Base-by-base conservation (phyloP, 1,140 invertebrate genomes). In the Teleopsis dalmanni region DNA sequence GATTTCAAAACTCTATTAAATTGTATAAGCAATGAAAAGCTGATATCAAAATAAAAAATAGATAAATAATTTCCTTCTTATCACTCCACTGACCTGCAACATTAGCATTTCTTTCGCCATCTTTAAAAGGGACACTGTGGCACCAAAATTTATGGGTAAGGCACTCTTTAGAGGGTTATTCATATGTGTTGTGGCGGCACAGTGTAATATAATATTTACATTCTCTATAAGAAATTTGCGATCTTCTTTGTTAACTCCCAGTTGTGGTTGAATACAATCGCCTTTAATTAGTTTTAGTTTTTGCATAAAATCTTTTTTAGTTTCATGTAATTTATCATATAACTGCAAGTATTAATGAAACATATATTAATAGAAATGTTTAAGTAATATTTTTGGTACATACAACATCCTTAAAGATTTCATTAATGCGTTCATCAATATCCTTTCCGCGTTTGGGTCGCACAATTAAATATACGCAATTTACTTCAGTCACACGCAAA, bases 101-200 rank as follows among this genome's bases (percentile, higher is more conserved):
- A 81, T 73, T 25, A 73, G 75, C 73, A 91, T 84, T 61, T 83
- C 60, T 16, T 55, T 61, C 46, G 80, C 78, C 33, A 84, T 58
- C 11, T 80, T 66, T 18, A 83, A 14, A 36, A 65, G 53, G 0
- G 71, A 62, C 2, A 76, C 75, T 0, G 78, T 79, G 1, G 80
- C 80, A 9, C 75, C 65, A 0, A 80, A 73, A 51, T 84, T 84
- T n/a, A 83, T 66, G 1, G 71, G 71, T 3, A 80, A 61, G 0
- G 81, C 78, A 4, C 73, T 58, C 59, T 80, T 80, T n/a, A 93
- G 72, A 0, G 81, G 79, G 62, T 93, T 90, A 52, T 88, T 83
- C 70, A 93, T 93, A 73, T 59, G 54, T 18, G 94, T 79, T 2
- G 88, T 91, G 0, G 91, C 92, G 0, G 91, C 91, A 3, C 78